Conservation (phyloP, 1,140 invertebrate genomes). For the Pogonomyrmex barbatus region DNA sequence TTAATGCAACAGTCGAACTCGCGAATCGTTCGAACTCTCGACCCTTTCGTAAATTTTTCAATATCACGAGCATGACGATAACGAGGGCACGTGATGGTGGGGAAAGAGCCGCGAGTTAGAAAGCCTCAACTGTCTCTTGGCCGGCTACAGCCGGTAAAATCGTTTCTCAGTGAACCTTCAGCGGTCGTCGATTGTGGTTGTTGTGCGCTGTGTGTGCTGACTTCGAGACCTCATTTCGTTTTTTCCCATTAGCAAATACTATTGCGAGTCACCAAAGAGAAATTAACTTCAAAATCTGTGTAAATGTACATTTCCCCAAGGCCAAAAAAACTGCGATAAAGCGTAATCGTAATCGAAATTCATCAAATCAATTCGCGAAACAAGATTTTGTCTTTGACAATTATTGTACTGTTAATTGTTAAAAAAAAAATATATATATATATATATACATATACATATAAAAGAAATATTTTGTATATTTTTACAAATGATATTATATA, state of each 20-base stretch:
- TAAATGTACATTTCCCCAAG: background rate
- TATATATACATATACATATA: background rate
- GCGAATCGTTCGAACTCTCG: background rate
- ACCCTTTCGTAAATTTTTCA: conserved; percentile 37
- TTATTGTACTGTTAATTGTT: background rate
- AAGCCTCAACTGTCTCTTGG: conserved; percentile 71
- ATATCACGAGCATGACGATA: conserved; percentile 49
- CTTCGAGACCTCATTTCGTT: conserved; percentile 46
- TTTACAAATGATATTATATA: background rate
- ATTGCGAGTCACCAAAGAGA: background rate
- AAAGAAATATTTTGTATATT: background rate
- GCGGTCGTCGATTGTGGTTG: conserved; percentile 70
- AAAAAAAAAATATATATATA: background rate
- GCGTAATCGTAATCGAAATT: background rate
- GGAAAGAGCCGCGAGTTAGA: conserved; percentile 66
- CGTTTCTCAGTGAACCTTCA: conserved; percentile 72
- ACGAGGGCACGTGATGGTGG: conserved; percentile 19
- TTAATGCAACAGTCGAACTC: background rate
- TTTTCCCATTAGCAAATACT: conserved; percentile 20
- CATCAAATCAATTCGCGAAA: background rate
- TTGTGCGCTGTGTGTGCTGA: conserved; percentile 41
- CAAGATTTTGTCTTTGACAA: background rate
- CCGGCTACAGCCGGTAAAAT: conserved; percentile 67
- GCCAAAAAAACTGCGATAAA: background rate
- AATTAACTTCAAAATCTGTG: background rate